phyloP scores from a whole-genome alignment of 1,140 invertebrate genomes.

The Leguminivora glycinivorella region DNA sequence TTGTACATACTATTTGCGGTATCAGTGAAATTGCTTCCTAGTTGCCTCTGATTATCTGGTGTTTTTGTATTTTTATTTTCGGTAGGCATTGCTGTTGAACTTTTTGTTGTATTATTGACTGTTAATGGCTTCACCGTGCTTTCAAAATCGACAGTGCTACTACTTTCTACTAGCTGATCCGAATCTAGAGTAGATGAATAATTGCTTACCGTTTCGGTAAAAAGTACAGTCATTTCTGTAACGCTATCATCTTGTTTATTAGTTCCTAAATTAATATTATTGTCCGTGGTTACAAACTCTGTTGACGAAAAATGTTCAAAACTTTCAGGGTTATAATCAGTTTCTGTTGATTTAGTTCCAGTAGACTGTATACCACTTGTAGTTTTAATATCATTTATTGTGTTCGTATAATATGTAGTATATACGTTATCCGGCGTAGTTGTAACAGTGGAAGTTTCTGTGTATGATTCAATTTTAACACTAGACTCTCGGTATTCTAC shows the following conservation, averaged over 20 bases:
- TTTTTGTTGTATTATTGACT: conserved; percentile 56
- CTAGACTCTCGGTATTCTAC: conserved; percentile 14
- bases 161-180: conserved; percentile 55
- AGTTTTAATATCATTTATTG: background rate
- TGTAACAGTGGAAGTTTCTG: conserved; percentile 34
- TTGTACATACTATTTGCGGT: conserved; percentile 31
- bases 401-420: background rate
- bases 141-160: conserved; percentile 60
- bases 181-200: conserved; percentile 46
- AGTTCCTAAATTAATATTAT: background rate
- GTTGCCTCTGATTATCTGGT: conserved; percentile 68
- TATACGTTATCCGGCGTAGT: background rate
- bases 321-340: background rate
- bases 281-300: background rate
- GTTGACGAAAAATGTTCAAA: conserved; percentile 14
- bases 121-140: conserved; percentile 60
- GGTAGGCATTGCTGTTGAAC: conserved; percentile 56
- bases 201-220: conserved; percentile 33
- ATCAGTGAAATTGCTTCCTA: conserved; percentile 57
- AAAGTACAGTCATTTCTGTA: conserved; percentile 31
- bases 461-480: conserved; percentile 17
- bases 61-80: conserved; percentile 76
- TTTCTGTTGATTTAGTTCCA: conserved; percentile 12
- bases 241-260: background rate
- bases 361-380: background rate